Evolutionary conservation across 2,797 vertebrate species (phyloP).

Genomic region (Sebastes trivittatus): DNA sequence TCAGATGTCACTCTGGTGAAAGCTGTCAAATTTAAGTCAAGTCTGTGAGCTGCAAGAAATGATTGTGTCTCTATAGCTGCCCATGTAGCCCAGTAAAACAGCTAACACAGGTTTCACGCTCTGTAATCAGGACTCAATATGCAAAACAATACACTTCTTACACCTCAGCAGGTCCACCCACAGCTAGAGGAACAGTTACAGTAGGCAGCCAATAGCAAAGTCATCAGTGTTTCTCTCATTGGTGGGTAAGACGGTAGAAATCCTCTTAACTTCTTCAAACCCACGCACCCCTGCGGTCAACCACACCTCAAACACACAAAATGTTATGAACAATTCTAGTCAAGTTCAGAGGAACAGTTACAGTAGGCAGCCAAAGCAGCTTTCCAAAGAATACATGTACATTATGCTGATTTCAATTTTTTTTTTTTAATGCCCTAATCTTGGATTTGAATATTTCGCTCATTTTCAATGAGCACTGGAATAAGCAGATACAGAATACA

Average conservation of each 20-base stretch:
- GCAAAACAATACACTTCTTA: slow-evolving; percentile 49
- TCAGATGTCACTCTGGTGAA: not conserved
- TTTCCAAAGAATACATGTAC: not conserved
- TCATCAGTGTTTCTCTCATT: not conserved
- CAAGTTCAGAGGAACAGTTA: no score
- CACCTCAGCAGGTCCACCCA: slow-evolving; percentile 35
- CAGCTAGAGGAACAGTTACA: not conserved
- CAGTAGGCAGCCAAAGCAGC: no score
- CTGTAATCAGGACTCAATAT: slow-evolving; percentile 59
- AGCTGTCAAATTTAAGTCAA: not conserved
- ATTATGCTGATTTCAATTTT: no score
- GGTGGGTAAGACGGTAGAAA: not conserved
- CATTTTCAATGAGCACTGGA: not conserved
- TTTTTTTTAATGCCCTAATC: no score
- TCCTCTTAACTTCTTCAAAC: no score
- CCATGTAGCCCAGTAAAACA: not conserved
- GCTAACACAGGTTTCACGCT: not conserved
- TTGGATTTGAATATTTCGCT: not conserved
- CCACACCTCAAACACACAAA: not conserved
- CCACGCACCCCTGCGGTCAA: not conserved
- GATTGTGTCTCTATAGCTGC: not conserved
- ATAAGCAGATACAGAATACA: not conserved
- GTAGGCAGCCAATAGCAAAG: not conserved
- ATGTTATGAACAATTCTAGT: not conserved
- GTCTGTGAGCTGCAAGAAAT: slow-evolving; percentile 6